Conservation (phyloP, 2,888 invertebrate genomes). For the Agrilus cyanescens region DNA sequence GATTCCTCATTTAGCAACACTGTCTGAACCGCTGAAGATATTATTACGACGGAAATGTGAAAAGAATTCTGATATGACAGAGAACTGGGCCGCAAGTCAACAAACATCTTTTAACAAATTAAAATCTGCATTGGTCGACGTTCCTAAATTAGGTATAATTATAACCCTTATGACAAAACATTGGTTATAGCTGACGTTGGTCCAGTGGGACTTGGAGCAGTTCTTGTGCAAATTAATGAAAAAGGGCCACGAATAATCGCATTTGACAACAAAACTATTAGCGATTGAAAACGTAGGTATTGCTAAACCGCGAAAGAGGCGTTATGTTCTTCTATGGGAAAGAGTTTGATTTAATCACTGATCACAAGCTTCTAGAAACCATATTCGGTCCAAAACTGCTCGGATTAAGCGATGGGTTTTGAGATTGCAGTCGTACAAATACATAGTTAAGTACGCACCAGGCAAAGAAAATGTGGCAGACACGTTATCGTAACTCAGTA, state of each 20-base stretch:
- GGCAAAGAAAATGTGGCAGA: conserved; percentile 17
- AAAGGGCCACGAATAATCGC: conserved; percentile 16
- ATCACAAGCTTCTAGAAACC: conserved; percentile 26
- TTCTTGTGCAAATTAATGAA: conserved; percentile 18
- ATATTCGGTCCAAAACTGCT: conserved; percentile 18
- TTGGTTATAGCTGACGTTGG: conserved; percentile 22
- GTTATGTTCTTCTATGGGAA: conserved; percentile 16
- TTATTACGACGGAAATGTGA: conserved; percentile 9
- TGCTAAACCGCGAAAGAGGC: conserved; percentile 26
- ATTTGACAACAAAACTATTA: conserved; percentile 19
- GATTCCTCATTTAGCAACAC: conserved; percentile 12
- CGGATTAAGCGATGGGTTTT: conserved; percentile 15
- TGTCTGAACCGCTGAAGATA: conserved; percentile 7
- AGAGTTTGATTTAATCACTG: conserved; percentile 18
- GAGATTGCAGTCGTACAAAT: conserved; percentile 12
- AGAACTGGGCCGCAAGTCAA: conserved; percentile 8
- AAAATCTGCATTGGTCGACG: conserved; percentile 9
- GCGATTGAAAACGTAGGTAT: conserved; percentile 20
- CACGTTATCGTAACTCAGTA: conserved; percentile 14
- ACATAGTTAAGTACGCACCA: conserved; percentile 10
- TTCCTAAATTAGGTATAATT: conserved; percentile 17
- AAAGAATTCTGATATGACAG: background rate
- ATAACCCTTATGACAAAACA: conserved; percentile 15
- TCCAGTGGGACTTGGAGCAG: conserved; percentile 19
- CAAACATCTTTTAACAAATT: conserved; percentile 12